Conservation (phyloP, 2,113 vertebrate genomes). For the Talpa occidentalis region DNA sequence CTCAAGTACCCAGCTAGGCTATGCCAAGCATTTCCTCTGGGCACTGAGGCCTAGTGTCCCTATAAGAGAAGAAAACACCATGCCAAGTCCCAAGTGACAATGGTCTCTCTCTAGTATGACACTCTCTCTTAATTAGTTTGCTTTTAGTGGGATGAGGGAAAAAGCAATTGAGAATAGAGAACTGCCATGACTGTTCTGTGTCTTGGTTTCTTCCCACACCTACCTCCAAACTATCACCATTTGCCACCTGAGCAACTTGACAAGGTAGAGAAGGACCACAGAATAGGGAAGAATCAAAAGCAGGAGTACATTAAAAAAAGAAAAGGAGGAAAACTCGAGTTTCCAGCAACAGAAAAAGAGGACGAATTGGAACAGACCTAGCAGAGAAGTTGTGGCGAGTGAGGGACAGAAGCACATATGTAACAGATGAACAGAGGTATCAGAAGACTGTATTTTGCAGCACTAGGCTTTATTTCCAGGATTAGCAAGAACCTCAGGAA, state of each 20-base stretch:
- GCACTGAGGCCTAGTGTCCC: background rate
- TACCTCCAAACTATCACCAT: background rate
- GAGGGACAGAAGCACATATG: background rate
- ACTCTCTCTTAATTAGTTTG: background rate
- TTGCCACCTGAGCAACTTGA: background rate
- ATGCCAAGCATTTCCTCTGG: background rate
- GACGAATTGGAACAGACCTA: background rate
- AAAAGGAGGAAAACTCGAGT: background rate
- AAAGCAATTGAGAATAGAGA: background rate
- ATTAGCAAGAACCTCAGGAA: conserved; percentile 24
- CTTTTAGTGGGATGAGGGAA: background rate
- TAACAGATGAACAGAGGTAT: background rate
- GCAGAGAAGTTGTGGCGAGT: background rate
- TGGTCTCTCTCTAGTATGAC: background rate
- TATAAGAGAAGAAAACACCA: background rate
- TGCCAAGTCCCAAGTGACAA: background rate
- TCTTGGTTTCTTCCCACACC: background rate
- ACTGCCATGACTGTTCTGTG: background rate
- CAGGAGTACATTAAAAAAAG: background rate
- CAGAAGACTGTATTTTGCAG: background rate
- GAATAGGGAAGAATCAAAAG: background rate
- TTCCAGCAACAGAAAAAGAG: background rate
- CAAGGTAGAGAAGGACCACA: background rate
- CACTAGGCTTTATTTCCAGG: background rate
- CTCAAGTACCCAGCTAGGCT: background rate